These are phyloP conservation scores for Miniopterus natalensis DNA, from an alignment of 2,113 vertebrate species.

Conservation along the genomic window DNA sequence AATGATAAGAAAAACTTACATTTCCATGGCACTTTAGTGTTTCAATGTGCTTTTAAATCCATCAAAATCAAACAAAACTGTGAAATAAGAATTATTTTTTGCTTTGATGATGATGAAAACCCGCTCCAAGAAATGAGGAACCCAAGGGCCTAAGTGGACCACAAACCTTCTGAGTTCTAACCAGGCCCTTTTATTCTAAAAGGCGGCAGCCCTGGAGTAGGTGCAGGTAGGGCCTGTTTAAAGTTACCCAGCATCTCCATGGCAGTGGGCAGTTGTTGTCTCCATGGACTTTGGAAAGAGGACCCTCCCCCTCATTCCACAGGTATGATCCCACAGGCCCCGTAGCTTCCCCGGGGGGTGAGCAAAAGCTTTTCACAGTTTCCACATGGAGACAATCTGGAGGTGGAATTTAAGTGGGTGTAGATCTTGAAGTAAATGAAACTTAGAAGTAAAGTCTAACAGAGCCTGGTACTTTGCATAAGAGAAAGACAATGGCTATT, in stretches of 20 bases:
- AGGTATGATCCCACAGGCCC: neutral
- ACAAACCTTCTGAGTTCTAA: neutral
- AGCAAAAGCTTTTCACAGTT: constrained; percentile 41
- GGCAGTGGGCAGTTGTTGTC: neutral
- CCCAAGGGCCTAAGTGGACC: neutral
- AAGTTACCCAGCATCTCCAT: neutral
- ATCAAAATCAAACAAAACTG: neutral
- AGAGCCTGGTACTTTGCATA: constrained; percentile 26
- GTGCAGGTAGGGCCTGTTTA: neutral
- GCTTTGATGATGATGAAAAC: neutral
- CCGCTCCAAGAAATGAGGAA: neutral
- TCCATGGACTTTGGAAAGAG: neutral
- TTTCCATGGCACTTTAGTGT: neutral
- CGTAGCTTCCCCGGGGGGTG: neutral
- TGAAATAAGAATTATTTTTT: neutral
- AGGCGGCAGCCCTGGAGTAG: neutral
- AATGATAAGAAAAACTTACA: neutral
- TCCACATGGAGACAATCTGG: constrained; percentile 17
- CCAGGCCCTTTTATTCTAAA: neutral
- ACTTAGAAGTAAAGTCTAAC: constrained; percentile 60
- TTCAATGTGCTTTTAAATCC: neutral
- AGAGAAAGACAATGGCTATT: neutral
- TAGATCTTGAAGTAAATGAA: constrained; percentile 35
- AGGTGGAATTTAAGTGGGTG: constrained; percentile 54
- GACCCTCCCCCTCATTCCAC: neutral